phyloP scores from a whole-genome alignment of 2,113 vertebrate genomes.

The Grus americana region DNA sequence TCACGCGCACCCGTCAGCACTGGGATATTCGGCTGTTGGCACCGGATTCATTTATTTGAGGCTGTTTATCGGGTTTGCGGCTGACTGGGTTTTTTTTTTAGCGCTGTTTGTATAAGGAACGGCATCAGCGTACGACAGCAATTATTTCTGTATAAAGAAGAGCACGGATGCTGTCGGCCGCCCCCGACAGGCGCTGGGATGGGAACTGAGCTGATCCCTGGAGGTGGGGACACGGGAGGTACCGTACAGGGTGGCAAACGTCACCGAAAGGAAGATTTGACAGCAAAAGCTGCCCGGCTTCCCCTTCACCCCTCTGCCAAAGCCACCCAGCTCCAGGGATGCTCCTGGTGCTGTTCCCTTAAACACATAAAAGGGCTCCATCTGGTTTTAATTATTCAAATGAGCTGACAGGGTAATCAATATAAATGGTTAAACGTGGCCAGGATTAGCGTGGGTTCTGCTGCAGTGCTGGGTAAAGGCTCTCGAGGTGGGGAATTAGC shows the following conservation, averaged over 20 bases:
- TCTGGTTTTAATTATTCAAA: constrained; percentile 70
- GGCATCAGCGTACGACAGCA: neutral
- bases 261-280: neutral
- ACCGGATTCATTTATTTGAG: neutral
- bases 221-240: neutral
- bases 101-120: constrained; percentile 8
- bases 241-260: neutral
- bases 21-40: neutral
- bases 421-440: constrained; percentile 41
- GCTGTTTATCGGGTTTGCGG: neutral
- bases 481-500: neutral
- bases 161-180: neutral
- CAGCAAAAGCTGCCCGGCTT: neutral
- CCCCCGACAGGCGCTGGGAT: neutral
- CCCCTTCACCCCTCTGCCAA: neutral
- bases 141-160: constrained; percentile 48
- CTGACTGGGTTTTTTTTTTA: constrained; percentile 26
- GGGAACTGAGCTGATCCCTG: neutral
- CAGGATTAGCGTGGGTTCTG: neutral
- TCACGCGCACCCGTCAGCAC: rapidly evolving
- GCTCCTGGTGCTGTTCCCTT: neutral
- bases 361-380: constrained; percentile 50
- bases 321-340: neutral
- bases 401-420: constrained; percentile 63
- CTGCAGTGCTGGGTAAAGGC: neutral